These are phyloP conservation scores for Mionectes olivaceus DNA, from an alignment of 2,797 vertebrate species.

Conservation along the genomic window DNA sequence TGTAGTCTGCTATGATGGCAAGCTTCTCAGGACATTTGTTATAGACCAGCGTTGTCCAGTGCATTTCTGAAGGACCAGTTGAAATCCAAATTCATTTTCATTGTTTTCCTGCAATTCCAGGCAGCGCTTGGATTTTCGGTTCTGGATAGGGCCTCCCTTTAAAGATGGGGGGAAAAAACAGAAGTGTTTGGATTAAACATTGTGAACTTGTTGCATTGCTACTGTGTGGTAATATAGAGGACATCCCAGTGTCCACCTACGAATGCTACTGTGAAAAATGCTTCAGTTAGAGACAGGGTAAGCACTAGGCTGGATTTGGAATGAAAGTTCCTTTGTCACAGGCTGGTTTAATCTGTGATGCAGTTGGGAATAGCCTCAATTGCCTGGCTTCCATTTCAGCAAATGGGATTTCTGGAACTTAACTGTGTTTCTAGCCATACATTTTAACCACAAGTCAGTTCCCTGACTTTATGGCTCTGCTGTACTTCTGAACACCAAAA, in stretches of 20 bases:
- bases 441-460: neutral
- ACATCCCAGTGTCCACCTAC: neutral
- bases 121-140: slow-evolving; percentile 96
- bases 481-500: neutral
- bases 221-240: neutral
- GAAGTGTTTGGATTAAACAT: neutral
- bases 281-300: neutral
- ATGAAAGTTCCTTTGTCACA: neutral
- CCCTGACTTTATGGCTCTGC: neutral
- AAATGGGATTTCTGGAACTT: neutral
- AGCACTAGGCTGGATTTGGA: neutral
- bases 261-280: neutral
- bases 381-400: neutral
- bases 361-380: neutral
- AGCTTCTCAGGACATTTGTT: slow-evolving; percentile 89
- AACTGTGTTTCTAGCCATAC: neutral
- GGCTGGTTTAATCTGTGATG: neutral
- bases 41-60: slow-evolving; percentile 96
- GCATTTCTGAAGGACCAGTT: slow-evolving; percentile 94
- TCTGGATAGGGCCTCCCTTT: slow-evolving; percentile 97
- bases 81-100: slow-evolving; percentile 93
- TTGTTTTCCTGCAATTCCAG: slow-evolving; percentile 91
- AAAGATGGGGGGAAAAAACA: neutral
- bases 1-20: slow-evolving; percentile 77
- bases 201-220: neutral